Evolutionary conservation across 2,888 invertebrate species (phyloP), one percentile per base, ranked within the genome.

Genomic region (Tinea trinotella): DNA sequence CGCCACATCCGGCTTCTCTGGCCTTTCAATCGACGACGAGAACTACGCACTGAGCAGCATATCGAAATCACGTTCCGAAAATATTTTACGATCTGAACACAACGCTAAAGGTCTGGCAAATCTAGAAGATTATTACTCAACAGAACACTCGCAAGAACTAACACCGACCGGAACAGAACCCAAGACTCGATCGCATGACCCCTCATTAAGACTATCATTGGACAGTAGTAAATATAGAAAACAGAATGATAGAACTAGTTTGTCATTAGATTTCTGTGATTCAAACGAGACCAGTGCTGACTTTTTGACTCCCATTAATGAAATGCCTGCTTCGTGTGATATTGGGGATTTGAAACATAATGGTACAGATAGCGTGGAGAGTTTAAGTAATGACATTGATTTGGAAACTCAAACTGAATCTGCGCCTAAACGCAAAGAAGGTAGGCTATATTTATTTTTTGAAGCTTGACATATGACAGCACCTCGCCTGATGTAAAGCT

Each of bases 211-310:
- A 5, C 56, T 86, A 1, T 86, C 85, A 0, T 82, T 86, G 44
- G 87, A 87, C 59, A 76, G 78, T 0, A 77, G 78, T 58, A 87
- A 83, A 65, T 83, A 77, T 57, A 74, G 74, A 36, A 75, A 76
- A 0, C 56, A 79, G 62, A 77, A 82, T 12, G 86, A 87, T 56
- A 79, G 66, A 46, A 84, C 81, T 7, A 85, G 84, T 62, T 58
- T 86, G 50, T 86, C 86, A 0, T 54, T 87, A 17, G 86, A 86
- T 55, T 76, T 83, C 44, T 86, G 86, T 56, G 87, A 86, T 55
- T 86, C 86, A 0, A 86, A 87, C 58, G 86, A 87, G 61, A 87
- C 87, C 0, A 86, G 85, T 59, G 86, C 87, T 0, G 87, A 86
- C 60, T 87, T 87, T 56, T 59, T 86, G 54, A 87, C 87, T 49